These are phyloP conservation scores for Odontocerum albicorne DNA, from an alignment of 2,888 invertebrate species.

Conservation along the genomic window DNA sequence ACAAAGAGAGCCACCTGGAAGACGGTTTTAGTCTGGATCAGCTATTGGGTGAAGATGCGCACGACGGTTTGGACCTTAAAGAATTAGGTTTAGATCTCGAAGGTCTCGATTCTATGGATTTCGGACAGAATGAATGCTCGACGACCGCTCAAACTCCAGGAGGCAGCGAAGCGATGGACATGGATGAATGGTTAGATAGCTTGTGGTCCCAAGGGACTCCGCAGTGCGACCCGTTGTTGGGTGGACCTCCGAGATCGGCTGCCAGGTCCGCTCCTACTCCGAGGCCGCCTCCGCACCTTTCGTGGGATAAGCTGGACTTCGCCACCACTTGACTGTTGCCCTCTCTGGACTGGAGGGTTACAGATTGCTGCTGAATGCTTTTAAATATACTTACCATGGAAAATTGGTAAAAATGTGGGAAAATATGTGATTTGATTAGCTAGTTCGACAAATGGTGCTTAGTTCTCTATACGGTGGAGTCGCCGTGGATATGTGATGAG, in stretches of 20 bases:
- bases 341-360: neutral
- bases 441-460: conserved; percentile 29
- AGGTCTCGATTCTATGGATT: conserved; percentile 64
- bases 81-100: conserved; percentile 66
- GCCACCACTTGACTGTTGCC: conserved; percentile 59
- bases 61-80: conserved; percentile 56
- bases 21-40: conserved; percentile 41
- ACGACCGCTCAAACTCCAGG: conserved; percentile 42
- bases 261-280: conserved; percentile 65
- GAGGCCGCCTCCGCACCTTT: conserved; percentile 62
- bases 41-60: conserved; percentile 41
- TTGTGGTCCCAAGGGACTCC: conserved; percentile 53
- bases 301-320: conserved; percentile 79
- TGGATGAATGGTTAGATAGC: conserved; percentile 50
- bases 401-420: no score
- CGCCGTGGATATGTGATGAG: no score
- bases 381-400: conserved; percentile 4
- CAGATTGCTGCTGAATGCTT: conserved; percentile 21
- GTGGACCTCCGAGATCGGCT: conserved; percentile 62
- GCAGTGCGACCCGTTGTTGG: conserved; percentile 73
- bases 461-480: conserved; percentile 4
- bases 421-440: conserved; percentile 16
- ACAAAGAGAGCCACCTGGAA: conserved; percentile 28
- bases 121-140: conserved; percentile 54
- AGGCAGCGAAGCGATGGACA: conserved; percentile 47